These are phyloP conservation scores for Conger conger DNA, from an alignment of 2,113 vertebrate genomes.

Conservation along the genomic window DNA sequence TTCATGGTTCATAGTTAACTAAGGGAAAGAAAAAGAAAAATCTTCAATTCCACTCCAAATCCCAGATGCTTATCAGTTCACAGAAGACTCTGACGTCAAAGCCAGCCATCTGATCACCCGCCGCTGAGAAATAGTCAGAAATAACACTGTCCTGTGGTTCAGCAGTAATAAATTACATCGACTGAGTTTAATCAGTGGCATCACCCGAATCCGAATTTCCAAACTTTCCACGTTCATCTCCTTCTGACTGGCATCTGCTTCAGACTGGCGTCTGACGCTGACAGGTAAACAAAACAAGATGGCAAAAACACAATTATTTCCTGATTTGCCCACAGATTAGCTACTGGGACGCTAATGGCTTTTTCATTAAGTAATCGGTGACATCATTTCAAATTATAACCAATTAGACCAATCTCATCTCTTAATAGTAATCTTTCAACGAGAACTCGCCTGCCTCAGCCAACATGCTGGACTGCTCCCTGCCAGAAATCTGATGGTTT, in stretches of 20 bases:
- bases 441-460: background rate
- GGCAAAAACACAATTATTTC: background rate
- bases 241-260: slow-evolving; percentile 6
- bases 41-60: no score
- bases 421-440: background rate
- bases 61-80: background rate
- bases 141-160: background rate
- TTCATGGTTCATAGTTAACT: background rate
- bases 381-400: slow-evolving; percentile 5
- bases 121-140: background rate
- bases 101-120: background rate
- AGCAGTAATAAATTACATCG: background rate
- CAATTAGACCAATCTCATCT: slow-evolving; percentile 3
- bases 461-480: background rate
- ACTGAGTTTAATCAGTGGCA: background rate
- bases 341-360: background rate
- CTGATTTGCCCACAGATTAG: background rate
- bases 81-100: background rate
- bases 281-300: background rate
- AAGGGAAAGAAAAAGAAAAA: background rate
- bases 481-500: background rate
- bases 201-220: background rate
- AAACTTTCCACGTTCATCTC: background rate
- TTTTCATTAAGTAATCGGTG: slow-evolving; percentile 10
- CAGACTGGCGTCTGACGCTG: background rate